Evolutionary conservation across 2,888 invertebrate genomes (phyloP).

Genomic region (Cheilosia grossa): DNA sequence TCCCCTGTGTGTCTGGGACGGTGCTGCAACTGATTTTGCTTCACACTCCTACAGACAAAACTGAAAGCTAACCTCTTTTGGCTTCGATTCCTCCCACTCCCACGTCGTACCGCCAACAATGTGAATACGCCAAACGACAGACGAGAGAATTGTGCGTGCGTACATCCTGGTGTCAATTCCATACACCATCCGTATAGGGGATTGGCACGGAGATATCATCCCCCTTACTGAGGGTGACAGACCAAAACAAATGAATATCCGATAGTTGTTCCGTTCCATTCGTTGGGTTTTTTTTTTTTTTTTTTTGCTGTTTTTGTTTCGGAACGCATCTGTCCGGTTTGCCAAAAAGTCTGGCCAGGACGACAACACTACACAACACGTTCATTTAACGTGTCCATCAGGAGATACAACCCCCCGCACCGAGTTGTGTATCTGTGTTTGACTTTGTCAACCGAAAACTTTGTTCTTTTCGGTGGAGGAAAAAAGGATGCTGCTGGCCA

Average conservation of each 20-base stretch:
- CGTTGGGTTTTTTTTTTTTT: constrained; percentile 2
- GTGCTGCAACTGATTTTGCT: constrained; percentile 44
- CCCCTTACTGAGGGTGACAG: constrained; percentile 43
- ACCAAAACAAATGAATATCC: constrained; percentile 67
- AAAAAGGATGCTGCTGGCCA: background rate
- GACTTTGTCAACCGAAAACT: constrained; percentile 13
- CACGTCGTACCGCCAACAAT: background rate
- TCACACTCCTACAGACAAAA: constrained; percentile 32
- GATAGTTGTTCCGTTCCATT: constrained; percentile 42
- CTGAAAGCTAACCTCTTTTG: constrained; percentile 48
- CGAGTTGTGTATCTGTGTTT: constrained; percentile 8
- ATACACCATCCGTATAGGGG: background rate
- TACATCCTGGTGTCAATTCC: constrained; percentile 15
- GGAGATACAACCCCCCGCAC: background rate
- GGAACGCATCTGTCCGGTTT: background rate
- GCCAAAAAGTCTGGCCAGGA: constrained; percentile 1
- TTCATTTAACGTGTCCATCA: constrained; percentile 21
- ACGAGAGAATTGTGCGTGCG: constrained; percentile 40
- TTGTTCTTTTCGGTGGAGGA: background rate
- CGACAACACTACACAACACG: constrained; percentile 26
- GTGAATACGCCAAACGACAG: constrained; percentile 2
- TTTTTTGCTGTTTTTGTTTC: background rate
- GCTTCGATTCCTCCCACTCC: background rate
- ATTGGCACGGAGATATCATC: background rate
- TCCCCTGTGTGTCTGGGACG: constrained; percentile 41